Evolutionary conservation across 2,797 vertebrate species (phyloP).

Genomic region (Selene dorsalis): DNA sequence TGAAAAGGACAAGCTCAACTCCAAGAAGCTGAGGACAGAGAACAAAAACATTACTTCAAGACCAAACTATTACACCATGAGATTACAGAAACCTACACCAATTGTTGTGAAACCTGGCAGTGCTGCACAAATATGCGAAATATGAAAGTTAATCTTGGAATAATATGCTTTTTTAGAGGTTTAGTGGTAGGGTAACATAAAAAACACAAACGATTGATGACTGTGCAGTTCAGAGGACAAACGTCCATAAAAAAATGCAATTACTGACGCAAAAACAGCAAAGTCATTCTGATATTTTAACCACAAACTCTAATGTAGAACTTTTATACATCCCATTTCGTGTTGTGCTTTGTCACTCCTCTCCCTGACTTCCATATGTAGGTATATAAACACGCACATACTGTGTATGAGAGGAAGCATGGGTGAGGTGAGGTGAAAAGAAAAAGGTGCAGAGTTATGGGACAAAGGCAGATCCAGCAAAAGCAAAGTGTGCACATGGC

Average conservation of each 20-base stretch:
- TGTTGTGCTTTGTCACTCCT: conserved; percentile 17
- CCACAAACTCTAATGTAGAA: conserved; percentile 27
- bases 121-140: conserved; percentile 64
- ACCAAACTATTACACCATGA: conserved; percentile 72
- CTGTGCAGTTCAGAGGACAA: conserved; percentile 46
- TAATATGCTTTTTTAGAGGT: conserved; percentile 59
- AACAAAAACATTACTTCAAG: conserved; percentile 70
- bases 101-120: conserved; percentile 70
- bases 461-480: conserved; percentile 7
- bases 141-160: conserved; percentile 71
- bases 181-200: conserved; percentile 40
- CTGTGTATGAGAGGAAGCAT: neutral
- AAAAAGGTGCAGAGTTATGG: conserved; percentile 28
- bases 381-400: neutral
- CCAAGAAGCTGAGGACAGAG: conserved; percentile 90
- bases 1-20: conserved; percentile 93
- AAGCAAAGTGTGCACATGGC: conserved; percentile 8
- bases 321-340: neutral
- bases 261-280: conserved; percentile 30
- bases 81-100: conserved; percentile 65
- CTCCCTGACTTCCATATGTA: neutral
- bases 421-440: conserved; percentile 6
- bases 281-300: conserved; percentile 18
- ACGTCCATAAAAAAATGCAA: conserved; percentile 33
- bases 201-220: conserved; percentile 56